Conservation (phyloP, 2,888 invertebrate species). For the Eristalis pertinax region DNA sequence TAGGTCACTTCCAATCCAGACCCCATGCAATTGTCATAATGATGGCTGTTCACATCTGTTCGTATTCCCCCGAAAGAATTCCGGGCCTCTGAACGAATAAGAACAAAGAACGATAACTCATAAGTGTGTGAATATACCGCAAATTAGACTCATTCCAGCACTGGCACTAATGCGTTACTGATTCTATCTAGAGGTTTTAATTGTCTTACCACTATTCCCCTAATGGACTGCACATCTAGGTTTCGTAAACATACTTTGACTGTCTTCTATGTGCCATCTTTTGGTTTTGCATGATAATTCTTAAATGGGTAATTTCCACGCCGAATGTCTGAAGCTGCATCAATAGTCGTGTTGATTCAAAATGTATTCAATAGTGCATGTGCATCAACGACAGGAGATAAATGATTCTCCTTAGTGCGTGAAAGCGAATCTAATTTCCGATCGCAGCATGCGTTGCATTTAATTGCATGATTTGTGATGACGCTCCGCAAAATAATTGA, state of each 20-base stretch:
- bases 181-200: conserved; percentile 59
- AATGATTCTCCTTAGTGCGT: neutral
- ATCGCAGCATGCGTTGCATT: neutral
- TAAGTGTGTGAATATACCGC: conserved; percentile 33
- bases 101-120: conserved; percentile 14
- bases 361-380: neutral
- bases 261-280: too few species aligned
- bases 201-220: conserved; percentile 37
- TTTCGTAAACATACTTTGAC: conserved; percentile 24
- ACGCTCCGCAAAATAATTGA: neutral
- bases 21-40: neutral
- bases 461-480: neutral
- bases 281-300: conserved; percentile 19
- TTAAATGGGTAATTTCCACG: conserved; percentile 49
- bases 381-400: neutral
- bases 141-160: conserved; percentile 57
- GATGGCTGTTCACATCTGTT: neutral
- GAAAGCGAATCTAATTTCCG: neutral
- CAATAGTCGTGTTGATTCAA: neutral
- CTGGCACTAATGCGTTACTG: conserved; percentile 53
- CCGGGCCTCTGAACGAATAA: neutral
- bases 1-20: conserved; percentile 33
- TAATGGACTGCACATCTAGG: conserved; percentile 57
- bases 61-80: neutral
- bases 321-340: neutral